Evolutionary conservation across 2,888 invertebrate genomes (phyloP).

Genomic region (Leucoma salicis): DNA sequence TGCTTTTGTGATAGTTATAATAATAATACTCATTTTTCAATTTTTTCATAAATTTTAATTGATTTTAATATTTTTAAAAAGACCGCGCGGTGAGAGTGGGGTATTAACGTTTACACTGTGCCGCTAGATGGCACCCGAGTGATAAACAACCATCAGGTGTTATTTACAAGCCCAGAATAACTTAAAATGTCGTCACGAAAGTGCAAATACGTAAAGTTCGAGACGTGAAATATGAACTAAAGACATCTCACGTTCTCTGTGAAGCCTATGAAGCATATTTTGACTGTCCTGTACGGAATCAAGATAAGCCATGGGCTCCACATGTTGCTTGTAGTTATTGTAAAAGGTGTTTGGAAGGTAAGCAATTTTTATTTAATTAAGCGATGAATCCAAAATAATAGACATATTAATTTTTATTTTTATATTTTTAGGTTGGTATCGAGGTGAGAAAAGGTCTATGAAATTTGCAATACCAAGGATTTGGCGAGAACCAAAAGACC

Average conservation of each 20-base stretch:
- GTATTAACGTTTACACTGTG: slow-evolving; percentile 24
- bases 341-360: too few relatives aligned
- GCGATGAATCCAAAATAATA: too few relatives aligned
- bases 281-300: slow-evolving; percentile 7
- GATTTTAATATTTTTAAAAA: slow-evolving; percentile 5
- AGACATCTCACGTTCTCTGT: slow-evolving; percentile 17
- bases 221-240: slow-evolving; percentile 23
- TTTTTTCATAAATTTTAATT: slow-evolving; percentile 6
- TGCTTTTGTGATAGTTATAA: too few relatives aligned
- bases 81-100: slow-evolving; percentile 13
- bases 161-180: slow-evolving; percentile 16
- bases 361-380: too few relatives aligned
- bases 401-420: too few relatives aligned
- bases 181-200: background rate
- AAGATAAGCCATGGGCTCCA: slow-evolving; percentile 17
- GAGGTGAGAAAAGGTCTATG: too few relatives aligned
- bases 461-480: too few relatives aligned
- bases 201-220: slow-evolving; percentile 20
- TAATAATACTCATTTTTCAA: slow-evolving; percentile 6
- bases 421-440: too few relatives aligned
- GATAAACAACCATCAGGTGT: slow-evolving; percentile 26
- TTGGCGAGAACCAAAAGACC: too few relatives aligned
- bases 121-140: slow-evolving; percentile 26
- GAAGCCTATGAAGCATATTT: slow-evolving; percentile 17
- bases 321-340: too few relatives aligned